A percentile compares a stretch with the other conserved stretches of the same genome.
These are phyloP conservation scores for Apamea epomidion DNA, from an alignment of 2,888 invertebrate genomes.

Conservation along the genomic window DNA sequence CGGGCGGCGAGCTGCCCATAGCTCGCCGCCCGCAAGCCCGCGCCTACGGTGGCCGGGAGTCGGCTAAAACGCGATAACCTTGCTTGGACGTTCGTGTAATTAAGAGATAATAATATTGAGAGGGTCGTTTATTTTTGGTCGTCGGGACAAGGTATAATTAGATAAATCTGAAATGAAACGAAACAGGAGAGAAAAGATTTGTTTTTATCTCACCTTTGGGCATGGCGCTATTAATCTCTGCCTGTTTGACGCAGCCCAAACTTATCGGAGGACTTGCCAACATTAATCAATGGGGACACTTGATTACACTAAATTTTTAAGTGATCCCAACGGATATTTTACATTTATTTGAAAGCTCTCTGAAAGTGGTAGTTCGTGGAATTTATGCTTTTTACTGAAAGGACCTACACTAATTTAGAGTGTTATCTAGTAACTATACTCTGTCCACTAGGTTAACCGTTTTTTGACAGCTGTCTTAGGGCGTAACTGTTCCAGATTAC, in stretches of 20 bases:
- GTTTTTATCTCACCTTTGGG: conserved; percentile 61
- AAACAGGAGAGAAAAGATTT: conserved; percentile 38
- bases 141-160: conserved; percentile 27
- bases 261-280: conserved; percentile 48
- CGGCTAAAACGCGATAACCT: conserved; percentile 25
- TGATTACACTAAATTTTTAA: conserved; percentile 52
- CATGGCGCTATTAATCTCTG: conserved; percentile 54
- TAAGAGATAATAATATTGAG: conserved; percentile 47
- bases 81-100: conserved; percentile 34
- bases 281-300: conserved; percentile 59
- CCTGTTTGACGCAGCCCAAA: conserved; percentile 53
- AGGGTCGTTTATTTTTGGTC: conserved; percentile 31
- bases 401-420: too few relatives aligned
- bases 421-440: too few relatives aligned
- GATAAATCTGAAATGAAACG: conserved; percentile 48
- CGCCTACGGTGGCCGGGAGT: too few relatives aligned
- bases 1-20: too few relatives aligned
- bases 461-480: too few relatives aligned
- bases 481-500: too few relatives aligned
- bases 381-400: background rate
- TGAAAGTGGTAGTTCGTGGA: background rate
- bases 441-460: too few relatives aligned
- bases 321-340: conserved; percentile 36
- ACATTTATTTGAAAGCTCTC: conserved; percentile 22
- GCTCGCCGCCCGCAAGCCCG: too few relatives aligned